Evolutionary conservation across 2,113 vertebrate species (phyloP), one percentile per base, ranked within the genome.

Genomic region (Actenoides lindsayi): DNA sequence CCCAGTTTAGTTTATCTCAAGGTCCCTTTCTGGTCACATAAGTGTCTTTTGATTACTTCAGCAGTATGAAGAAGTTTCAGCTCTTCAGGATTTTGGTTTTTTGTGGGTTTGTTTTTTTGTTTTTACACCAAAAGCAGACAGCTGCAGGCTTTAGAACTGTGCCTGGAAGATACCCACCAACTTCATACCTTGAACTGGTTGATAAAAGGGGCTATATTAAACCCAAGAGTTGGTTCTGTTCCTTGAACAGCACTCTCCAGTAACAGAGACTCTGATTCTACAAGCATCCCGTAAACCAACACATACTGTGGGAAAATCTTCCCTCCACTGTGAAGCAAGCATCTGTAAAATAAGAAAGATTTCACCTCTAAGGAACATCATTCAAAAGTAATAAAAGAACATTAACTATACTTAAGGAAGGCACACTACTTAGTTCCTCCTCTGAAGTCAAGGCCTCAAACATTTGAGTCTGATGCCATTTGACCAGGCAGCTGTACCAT

Each of bases 161-260:
- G 35, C 41, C 64, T 82, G 39, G 48, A 67, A 80, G 48, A 31
- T 28, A 77, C 13, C 27, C 46, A 42, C 21, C 56, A 77, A 57
- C 30, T 80, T 76, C 97, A 78, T 97, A 99, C 99, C 93, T 99
- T 99, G 97, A 99, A 99, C 87, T 99, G 99, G 98, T 99, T 99
- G 97, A 99, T 99, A 90, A 99, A 99, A 63, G 99, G 99, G 24
- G 99, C 99, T 41, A 99, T 99, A 67, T 98, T 99, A 89, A 99
- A 98, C 9, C 99, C 99, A 67, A 99, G 98, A 11, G 99, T 99
- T 13, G 99, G 98, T 71, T 99, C 98, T 76, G 97, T 97, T 87
- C 99, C 99, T 97, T 99, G 99, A 74, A 99, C 99, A 8, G 99
- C 99, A 16, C 98, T 99, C 95, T 99, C 99, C 95, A 98, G 98